Conservation (phyloP, 2,797 vertebrate genomes). For the Anabacerthia variegaticeps region DNA sequence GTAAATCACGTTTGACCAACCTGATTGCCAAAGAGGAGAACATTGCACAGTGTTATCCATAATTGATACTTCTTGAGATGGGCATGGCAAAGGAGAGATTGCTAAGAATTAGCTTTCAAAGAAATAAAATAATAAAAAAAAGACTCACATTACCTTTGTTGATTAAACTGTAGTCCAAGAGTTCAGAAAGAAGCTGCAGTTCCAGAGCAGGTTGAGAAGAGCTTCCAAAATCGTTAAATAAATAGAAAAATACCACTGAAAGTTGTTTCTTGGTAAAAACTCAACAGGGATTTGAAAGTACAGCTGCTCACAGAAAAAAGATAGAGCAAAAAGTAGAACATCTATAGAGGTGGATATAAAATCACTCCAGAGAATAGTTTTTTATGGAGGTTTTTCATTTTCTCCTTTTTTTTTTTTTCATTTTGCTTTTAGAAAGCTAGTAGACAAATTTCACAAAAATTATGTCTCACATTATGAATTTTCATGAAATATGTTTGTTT, state of each 20-base stretch:
- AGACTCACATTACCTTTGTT: neutral
- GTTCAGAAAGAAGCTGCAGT: neutral
- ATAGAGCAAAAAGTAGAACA: neutral
- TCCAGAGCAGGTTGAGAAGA: constrained; percentile 3
- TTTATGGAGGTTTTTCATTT: neutral
- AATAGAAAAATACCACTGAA: neutral
- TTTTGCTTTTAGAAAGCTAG: neutral
- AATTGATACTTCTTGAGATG: neutral
- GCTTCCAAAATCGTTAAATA: neutral
- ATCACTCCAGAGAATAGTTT: neutral
- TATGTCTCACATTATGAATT: neutral
- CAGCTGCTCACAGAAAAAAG: neutral
- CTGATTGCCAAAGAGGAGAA: neutral
- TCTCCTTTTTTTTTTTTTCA: neutral
- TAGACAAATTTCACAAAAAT: neutral
- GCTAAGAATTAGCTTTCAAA: neutral
- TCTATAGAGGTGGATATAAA: neutral
- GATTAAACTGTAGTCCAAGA: neutral
- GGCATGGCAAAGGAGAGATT: neutral
- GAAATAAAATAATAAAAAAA: neutral
- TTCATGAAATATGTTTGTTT: neutral
- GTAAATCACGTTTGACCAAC: neutral
- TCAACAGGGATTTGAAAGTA: neutral
- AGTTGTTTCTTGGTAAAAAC: neutral
- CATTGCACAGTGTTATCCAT: neutral